These are phyloP conservation scores for Agrotis segetum DNA, from an alignment of 2,888 invertebrate species.

Conservation along the genomic window DNA sequence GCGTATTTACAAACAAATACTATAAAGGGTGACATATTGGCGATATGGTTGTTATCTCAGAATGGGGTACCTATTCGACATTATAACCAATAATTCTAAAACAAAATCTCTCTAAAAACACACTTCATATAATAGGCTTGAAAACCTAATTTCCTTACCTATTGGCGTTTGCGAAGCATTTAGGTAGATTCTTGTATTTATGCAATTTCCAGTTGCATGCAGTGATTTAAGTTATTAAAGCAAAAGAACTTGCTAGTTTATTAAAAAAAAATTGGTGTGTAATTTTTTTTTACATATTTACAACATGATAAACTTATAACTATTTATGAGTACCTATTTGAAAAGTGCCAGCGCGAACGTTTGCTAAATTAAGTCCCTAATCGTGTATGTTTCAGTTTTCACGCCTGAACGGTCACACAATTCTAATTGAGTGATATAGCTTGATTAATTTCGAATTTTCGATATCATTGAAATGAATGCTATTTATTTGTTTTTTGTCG, in stretches of 20 bases:
- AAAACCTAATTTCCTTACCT: neutral
- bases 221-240: neutral
- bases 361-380: conserved; percentile 28
- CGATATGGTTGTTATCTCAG: too few species aligned
- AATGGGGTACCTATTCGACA: too few species aligned
- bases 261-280: neutral
- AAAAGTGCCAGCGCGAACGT: neutral
- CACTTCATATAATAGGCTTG: too few species aligned
- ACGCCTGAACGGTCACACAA: conserved; percentile 14
- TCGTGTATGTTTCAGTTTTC: conserved; percentile 33
- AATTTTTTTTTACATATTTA: neutral
- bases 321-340: neutral
- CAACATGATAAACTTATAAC: neutral
- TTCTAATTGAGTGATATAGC: conserved; percentile 44
- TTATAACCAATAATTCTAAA: too few species aligned
- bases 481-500: conserved; percentile 14
- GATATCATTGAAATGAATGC: conserved; percentile 43
- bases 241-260: neutral
- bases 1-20: too few species aligned
- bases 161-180: neutral
- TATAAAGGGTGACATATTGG: too few species aligned
- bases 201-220: neutral
- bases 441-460: conserved; percentile 33
- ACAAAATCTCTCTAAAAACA: too few species aligned
- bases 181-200: neutral